phyloP scores from a whole-genome alignment of 2,888 invertebrate species.

The Scaptomyza cyrtandrae region DNA sequence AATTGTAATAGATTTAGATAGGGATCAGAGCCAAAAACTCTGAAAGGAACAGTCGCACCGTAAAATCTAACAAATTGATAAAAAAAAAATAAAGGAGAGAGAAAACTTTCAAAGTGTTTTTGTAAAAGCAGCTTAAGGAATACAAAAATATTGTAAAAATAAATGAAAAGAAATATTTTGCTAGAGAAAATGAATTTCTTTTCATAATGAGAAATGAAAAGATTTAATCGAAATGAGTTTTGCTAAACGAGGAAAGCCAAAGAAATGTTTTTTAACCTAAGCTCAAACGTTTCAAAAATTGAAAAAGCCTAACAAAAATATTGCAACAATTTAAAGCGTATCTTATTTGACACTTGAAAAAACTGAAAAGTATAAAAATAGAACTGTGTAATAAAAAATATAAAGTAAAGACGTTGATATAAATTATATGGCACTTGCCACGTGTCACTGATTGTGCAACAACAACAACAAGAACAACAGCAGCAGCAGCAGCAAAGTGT shows the following conservation, averaged over 20 bases:
- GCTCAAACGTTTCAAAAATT: conserved; percentile 12
- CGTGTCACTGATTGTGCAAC: conserved; percentile 73
- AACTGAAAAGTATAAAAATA: conserved; percentile 14
- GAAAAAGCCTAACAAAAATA: conserved; percentile 10
- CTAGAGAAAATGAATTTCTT: conserved; percentile 50
- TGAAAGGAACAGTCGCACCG: conserved; percentile 63
- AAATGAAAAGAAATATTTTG: conserved; percentile 34
- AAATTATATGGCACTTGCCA: conserved; percentile 77
- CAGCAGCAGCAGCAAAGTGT: conserved; percentile 54
- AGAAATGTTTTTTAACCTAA: conserved; percentile 18
- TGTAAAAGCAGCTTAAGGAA: conserved; percentile 41
- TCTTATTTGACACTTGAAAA: conserved; percentile 49
- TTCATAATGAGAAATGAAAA: conserved; percentile 37
- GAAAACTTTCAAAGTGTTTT: conserved; percentile 40
- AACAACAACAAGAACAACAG: conserved; percentile 23
- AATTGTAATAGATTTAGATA: conserved; percentile 76
- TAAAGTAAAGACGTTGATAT: conserved; percentile 49
- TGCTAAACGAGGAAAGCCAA: conserved; percentile 7
- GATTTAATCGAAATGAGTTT: conserved; percentile 58
- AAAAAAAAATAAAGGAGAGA: conserved; percentile 27
- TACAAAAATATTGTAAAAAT: conserved; percentile 40
- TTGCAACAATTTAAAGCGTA: too few relatives aligned
- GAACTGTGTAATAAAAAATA: conserved; percentile 15
- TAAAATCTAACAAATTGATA: conserved; percentile 66
- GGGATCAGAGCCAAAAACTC: conserved; percentile 57